These are phyloP conservation scores for Helicoverpa assulta DNA, from an alignment of 2,888 invertebrate genomes.

Conservation along the genomic window DNA sequence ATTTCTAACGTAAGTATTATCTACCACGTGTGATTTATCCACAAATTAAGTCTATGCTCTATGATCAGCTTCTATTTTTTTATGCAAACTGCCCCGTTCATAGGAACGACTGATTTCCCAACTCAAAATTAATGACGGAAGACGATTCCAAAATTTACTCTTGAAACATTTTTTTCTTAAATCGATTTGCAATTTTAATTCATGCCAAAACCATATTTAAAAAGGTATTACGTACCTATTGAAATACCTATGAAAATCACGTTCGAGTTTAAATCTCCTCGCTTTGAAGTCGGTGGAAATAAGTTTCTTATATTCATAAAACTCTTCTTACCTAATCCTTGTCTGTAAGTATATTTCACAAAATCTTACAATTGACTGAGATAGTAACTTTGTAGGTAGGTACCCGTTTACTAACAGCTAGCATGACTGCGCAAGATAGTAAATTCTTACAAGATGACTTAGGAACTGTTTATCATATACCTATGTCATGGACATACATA, in stretches of 20 bases:
- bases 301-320: too few relatives aligned
- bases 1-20: slow-evolving; percentile 91
- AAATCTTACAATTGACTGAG: not conserved
- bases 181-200: too few relatives aligned
- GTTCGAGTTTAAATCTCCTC: too few relatives aligned
- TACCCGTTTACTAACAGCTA: slow-evolving; percentile 1
- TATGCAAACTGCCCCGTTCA: not conserved
- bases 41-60: not conserved
- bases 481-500: slow-evolving; percentile 17
- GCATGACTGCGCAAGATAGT: slow-evolving; percentile 25
- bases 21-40: slow-evolving; percentile 32
- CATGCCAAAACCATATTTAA: too few relatives aligned
- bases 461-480: slow-evolving; percentile 1
- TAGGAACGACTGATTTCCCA: not conserved
- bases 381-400: not conserved
- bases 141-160: too few relatives aligned
- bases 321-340: too few relatives aligned
- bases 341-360: too few relatives aligned
- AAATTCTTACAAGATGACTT: slow-evolving; percentile 7
- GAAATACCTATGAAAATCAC: too few relatives aligned
- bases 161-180: too few relatives aligned
- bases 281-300: too few relatives aligned
- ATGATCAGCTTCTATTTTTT: not conserved
- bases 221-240: too few relatives aligned
- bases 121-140: too few relatives aligned